Percentiles rank a stretch among this genome's conserved stretches.
Conservation (phyloP, 2,888 invertebrate species). For the Andrena flavipes region DNA sequence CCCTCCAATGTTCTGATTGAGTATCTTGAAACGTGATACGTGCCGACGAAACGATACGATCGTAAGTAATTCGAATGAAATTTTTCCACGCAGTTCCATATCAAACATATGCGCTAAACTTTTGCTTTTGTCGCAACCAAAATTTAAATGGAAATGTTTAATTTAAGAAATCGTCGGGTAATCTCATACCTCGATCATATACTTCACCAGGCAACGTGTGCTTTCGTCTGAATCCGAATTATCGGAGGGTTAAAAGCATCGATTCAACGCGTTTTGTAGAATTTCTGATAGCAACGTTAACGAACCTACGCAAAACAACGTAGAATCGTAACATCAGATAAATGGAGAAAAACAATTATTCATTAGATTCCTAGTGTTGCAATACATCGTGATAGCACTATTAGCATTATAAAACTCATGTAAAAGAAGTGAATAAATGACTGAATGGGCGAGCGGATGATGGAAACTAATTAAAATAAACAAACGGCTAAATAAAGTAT, state of each 20-base stretch:
- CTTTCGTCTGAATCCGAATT: slow-evolving; percentile 10
- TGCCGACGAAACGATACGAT: background rate
- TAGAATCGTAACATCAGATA: slow-evolving; percentile 14
- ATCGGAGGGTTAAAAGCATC: slow-evolving; percentile 45
- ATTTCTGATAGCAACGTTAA: slow-evolving; percentile 16
- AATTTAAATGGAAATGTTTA: background rate
- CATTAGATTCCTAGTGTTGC: slow-evolving; percentile 49
- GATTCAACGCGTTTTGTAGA: slow-evolving; percentile 5
- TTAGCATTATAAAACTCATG: background rate
- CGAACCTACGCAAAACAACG: slow-evolving; percentile 5
- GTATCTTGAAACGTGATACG: background rate
- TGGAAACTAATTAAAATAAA: background rate
- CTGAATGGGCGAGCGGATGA: background rate
- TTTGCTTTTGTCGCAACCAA: no score
- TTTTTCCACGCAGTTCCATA: no score
- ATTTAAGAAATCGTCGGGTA: background rate
- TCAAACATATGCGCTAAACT: no score
- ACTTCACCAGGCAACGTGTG: slow-evolving; percentile 19
- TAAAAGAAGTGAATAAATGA: background rate
- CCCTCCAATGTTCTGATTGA: slow-evolving; percentile 51
- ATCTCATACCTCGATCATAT: background rate
- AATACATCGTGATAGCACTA: background rate
- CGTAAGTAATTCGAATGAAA: no score
- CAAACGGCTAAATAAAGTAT: background rate
- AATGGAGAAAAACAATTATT: background rate